Evolutionary conservation across 2,113 vertebrate species (phyloP), one percentile per base, ranked within the genome.

Genomic region (Oreochromis aureus): DNA sequence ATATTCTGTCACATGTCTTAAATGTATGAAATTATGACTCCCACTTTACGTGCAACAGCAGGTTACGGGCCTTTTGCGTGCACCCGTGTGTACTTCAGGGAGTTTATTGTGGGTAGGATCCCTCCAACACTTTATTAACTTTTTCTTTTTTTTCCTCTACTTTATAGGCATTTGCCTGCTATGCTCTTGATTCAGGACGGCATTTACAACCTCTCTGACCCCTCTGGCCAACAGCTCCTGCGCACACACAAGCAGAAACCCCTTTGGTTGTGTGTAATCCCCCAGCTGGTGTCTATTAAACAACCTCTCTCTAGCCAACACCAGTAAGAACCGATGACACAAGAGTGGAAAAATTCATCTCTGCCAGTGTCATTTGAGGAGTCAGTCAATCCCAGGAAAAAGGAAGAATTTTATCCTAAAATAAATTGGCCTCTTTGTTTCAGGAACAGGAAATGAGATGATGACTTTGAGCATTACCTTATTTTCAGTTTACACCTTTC

Each of bases 401-500:
- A 46, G 81, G 63, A 48, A 34, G 18, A 10, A 66, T 44, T 89
- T 80, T 34, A 48, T 54, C 15, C 41, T 32, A 2, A 41, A 59
- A 69, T 6, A 27, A n/a, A 3, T n/a, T 19, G 5, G 61, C 59
- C 39, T 12, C 11, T 46, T 46, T 80, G 9, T 18, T 86, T 82
- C 51, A 54, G 79, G 41, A 84, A 59, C 46, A 91, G 91, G 87
- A 94, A 92, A 94, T 93, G 11, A 93, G 81, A 71, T 85, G 78
- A 92, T 92, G 51, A 30, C 83, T 89, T 85, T 83, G 27, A 4
- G 7, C 66, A 87, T 90, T 59, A 84, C 81, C 69, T 87, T 79
- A 95, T 93, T 93, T 94, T 89, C 93, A 91, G 66, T 83, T 53
- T 32, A 92, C 90, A 87, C 86, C 46, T 86, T 85, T 86, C 80